Base-by-base conservation (phyloP, 2,113 vertebrate genomes). In the Hemibagrus wyckioides region DNA sequence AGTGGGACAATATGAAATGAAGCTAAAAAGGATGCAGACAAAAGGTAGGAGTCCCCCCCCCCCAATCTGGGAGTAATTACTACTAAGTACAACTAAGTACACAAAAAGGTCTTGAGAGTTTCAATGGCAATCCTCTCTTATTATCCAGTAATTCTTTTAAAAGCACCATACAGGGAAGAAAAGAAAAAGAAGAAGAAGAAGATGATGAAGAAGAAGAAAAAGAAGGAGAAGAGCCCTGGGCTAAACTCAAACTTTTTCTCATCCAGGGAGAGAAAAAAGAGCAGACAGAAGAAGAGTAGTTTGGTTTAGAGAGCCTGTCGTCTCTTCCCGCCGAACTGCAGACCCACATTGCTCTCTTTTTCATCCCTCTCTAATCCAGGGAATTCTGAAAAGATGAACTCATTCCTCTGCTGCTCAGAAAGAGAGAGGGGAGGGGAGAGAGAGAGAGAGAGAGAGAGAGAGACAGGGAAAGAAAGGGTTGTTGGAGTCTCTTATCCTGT, bases 131-230 rank as follows among this genome's bases (percentile, higher is more conserved):
- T 91, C 89, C 88, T 92, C 88, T 92, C 92, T 92, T 90, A 89
- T 94, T 93, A 93, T 92, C 92, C 89, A 85, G 87, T 93, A 90
- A 94, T 92, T 91, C 92, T 92, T 94, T 93, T 93, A 93, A 93
- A 94, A 93, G 85, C 87, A 89, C 87, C 28, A 86, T 90, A 87
- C 92, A 93, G 92, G 89, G 84, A 83, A 84, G 63, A 87, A 90
- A 84, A 88, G 44, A 48, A 48, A 48, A 48, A 86, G 77, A 88
- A 87, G 87, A 90, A 84, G 61, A 61, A 83, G 33, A 80, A 77
- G 14, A 79, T 36, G 19, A 75, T 85, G 80, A 83, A 86, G 85
- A 89, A 83, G 33, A 80, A 77, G 14, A 79, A 41, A 15, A 75
- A 87, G 80, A 83, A 86, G 77, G 87, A 87, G 87, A 90, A 84